phyloP scores from a whole-genome alignment of 1,140 invertebrate genomes.

The Linepithema humile region DNA sequence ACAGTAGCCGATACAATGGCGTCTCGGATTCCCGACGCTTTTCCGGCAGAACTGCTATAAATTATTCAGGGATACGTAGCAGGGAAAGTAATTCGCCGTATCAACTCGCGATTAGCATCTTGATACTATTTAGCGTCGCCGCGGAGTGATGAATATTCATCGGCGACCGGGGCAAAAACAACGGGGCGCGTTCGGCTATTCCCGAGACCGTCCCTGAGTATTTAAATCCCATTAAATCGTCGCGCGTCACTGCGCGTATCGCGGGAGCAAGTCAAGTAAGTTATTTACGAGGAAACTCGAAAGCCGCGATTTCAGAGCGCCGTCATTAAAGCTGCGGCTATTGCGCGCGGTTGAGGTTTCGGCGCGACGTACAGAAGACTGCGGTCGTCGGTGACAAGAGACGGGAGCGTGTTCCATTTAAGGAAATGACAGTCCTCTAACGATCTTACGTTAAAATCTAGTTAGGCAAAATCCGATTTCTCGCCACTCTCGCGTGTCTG shows the following conservation, averaged over 20 bases:
- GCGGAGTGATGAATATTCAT: conserved; percentile 41
- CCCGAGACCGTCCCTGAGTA: conserved; percentile 4
- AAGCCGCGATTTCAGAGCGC: background rate
- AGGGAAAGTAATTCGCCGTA: conserved; percentile 17
- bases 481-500: conserved; percentile 2
- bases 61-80: conserved; percentile 30
- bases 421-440: conserved; percentile 40
- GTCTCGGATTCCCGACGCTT: background rate
- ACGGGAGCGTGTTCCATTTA: background rate
- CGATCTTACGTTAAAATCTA: conserved; percentile 33
- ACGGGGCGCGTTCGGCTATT: conserved; percentile 26
- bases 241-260: conserved; percentile 14
- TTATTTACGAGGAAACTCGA: conserved; percentile 47
- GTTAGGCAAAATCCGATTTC: conserved; percentile 53
- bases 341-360: background rate
- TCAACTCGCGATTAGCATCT: conserved; percentile 65
- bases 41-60: conserved; percentile 27
- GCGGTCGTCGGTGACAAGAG: background rate
- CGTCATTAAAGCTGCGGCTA: conserved; percentile 3
- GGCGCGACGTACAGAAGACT: background rate
- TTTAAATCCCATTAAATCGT: conserved; percentile 56
- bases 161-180: conserved; percentile 31
- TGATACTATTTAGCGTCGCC: conserved; percentile 44
- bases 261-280: background rate
- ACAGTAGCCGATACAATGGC: background rate